Percentiles rank a stretch among this genome's conserved stretches.
Conservation (phyloP, 1,140 invertebrate genomes). For the Araneus ventricosus region DNA sequence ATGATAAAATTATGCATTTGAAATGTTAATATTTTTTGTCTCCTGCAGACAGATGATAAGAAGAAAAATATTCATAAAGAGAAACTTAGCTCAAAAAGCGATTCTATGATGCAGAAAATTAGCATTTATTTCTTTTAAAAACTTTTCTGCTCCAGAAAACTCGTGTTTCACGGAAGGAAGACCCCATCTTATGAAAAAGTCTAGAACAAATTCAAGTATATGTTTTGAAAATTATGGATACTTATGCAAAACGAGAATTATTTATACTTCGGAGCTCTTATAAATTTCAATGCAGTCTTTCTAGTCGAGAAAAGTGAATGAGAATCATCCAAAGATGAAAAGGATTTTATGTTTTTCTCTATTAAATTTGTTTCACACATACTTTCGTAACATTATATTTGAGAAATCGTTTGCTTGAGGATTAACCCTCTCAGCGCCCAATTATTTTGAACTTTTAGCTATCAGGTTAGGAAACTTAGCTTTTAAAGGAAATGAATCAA, state of each 20-base stretch:
- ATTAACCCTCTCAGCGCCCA: no score
- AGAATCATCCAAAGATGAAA: no score
- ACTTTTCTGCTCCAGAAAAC: background rate
- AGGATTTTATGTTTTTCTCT: no score
- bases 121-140: constrained; percentile 32
- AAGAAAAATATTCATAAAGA: background rate
- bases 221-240: background rate
- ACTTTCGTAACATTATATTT: no score
- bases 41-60: background rate
- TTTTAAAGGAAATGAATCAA: no score
- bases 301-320: no score
- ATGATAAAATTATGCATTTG: background rate
- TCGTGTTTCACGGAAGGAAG: background rate
- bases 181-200: background rate
- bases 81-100: background rate
- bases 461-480: no score
- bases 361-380: no score
- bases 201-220: background rate
- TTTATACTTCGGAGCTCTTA: background rate
- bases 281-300: background rate
- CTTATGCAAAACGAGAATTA: background rate
- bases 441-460: no score
- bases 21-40: background rate
- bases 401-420: no score
- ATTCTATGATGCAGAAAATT: background rate